Evolutionary conservation across 1,140 invertebrate genomes (phyloP), one percentile per base, ranked within the genome.

Genomic region (Eufriesea mexicana): DNA sequence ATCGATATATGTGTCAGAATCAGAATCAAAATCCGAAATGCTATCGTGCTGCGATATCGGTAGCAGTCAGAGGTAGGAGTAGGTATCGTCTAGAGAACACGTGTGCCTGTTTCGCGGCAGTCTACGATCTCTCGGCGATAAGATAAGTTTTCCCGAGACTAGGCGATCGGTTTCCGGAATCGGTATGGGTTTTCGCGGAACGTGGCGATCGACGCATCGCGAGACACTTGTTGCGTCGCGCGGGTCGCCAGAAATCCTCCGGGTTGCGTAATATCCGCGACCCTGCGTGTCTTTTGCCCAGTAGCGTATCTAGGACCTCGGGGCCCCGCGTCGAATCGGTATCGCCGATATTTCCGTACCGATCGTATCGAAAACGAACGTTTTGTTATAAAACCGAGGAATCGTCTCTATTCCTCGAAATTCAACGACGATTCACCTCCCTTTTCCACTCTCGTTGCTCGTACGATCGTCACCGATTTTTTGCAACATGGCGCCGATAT

Each of bases 211-310:
- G 14, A 47, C 51, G 28, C 64, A 18, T 4, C 35, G 35, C 49
- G 28, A 68, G 62, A 84, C 86, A 87, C 81, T 88, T 87, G 86
- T 87, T 87, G 86, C 86, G 77, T 71, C 84, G 51, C 57, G 35
- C 23, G 55, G 57, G 67, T 55, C 14, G 54, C 59, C 23, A 42
- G 49, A 66, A 54, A 45, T 55, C 77, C 28, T 67, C 59, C 0
- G n/a, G 61, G 47, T 86, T 84, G 72, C 77, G 84, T 86, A 87
- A 88, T 81, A 78, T 77, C 49, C 47, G 9, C 70, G 47, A 45
- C 12, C 18, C 25, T 35, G 25, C 18, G 35, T 16, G 18, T 9
- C 23, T 42, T 54, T 23, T 55, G 35, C 7, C n/a, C 68, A 74
- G 28, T 72, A 49, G 18, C 70, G 71, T 84, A 57, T 62, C 64